Percentiles rank a stretch among this genome's conserved stretches.
These are phyloP conservation scores for Eupithecia dodoneata DNA, from an alignment of 2,888 invertebrate species.

Conservation along the genomic window DNA sequence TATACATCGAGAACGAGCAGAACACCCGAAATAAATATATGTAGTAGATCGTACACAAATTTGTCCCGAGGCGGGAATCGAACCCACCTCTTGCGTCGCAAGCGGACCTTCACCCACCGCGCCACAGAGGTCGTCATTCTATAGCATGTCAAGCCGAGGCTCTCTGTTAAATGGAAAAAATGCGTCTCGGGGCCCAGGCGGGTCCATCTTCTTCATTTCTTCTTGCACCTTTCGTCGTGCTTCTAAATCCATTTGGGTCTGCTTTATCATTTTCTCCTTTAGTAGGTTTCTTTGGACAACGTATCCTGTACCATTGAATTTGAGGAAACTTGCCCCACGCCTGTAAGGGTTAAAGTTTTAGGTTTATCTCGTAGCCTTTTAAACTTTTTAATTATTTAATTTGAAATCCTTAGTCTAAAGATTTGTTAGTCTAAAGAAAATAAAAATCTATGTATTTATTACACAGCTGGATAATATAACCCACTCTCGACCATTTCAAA, in stretches of 20 bases:
- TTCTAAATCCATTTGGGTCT: neutral
- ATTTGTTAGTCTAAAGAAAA: neutral
- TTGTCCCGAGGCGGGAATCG: too few relatives aligned
- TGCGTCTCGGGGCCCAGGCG: neutral
- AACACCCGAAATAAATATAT: too few relatives aligned
- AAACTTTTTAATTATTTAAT: neutral
- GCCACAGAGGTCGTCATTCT: too few relatives aligned
- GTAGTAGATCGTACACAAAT: too few relatives aligned
- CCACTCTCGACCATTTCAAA: too few relatives aligned
- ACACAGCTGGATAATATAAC: too few relatives aligned
- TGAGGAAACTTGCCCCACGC: slow-evolving; percentile 38
- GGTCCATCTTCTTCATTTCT: neutral
- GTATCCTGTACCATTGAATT: slow-evolving; percentile 57
- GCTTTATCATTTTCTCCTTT: slow-evolving; percentile 27
- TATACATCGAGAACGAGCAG: too few relatives aligned
- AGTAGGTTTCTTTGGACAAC: slow-evolving; percentile 51
- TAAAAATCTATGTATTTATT: too few relatives aligned
- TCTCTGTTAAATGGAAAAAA: neutral
- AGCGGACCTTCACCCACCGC: too few relatives aligned
- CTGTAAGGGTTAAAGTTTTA: neutral
- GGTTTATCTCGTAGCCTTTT: neutral
- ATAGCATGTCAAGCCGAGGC: neutral
- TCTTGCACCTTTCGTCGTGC: neutral
- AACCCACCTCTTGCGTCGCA: too few relatives aligned
- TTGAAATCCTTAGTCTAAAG: neutral